Evolutionary conservation across 2,888 invertebrate species (phyloP), one percentile per base, ranked within the genome.

Genomic region (Galeruca laticollis): DNA sequence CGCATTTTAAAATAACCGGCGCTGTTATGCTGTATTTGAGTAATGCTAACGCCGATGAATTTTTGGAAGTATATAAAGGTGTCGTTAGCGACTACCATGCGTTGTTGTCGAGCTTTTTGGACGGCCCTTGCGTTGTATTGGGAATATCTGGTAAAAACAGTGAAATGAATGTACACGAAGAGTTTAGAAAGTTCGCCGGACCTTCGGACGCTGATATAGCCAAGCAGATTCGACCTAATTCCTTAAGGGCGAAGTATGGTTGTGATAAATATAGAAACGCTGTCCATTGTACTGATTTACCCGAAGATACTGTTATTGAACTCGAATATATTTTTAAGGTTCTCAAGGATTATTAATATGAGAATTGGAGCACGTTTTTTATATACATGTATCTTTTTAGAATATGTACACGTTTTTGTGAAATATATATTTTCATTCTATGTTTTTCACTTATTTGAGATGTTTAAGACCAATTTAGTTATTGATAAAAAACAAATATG

Each of bases 171-270:
- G 88, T 90, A 1, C 90, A 92, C 61, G 85, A 88, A 18, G 92
- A 89, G 77, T 97, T 97, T 84, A 89, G 98, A 73, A 92, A 92
- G 81, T 88, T 96, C 73, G 93, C 92, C 73, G 98, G 98, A 0
- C 98, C 98, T 1, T 88, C 90, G 75, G 97, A 98, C 88, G 94
- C 97, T n/a, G 95, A 96, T 83, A 92, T 97, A 70, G 97, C 95
- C 0, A 89, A 92, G 77, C 90, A 95, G 75, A 86, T 98, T 63
- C 89, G 96, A 15, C 96, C 97, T 0, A 87, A 93, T 75, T 94
- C 96, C 0, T 83, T 98, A 51, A 88, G 98, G 78, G 96, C 97
- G 1, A 90, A 90, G 80, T 94, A 93, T 85, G 98, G 98, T 0
- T 89, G 88, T 51, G 92, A 91, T 51, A 95, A 93, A 86, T 90